Conservation (phyloP, 1,140 invertebrate species). For the Drepana arcuata region DNA sequence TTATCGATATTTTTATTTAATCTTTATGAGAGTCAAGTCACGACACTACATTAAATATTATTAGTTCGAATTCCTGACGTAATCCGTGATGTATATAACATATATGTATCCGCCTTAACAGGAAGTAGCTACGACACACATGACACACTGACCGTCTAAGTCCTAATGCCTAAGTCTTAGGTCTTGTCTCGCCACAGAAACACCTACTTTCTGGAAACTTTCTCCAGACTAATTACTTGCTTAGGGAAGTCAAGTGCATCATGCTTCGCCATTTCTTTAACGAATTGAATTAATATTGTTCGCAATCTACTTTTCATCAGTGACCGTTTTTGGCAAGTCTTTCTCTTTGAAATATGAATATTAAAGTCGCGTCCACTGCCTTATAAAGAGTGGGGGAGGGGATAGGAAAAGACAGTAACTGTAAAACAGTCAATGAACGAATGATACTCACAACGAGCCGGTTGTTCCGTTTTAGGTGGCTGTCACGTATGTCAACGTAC, state of each 20-base stretch:
- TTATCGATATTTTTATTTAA: too few species aligned
- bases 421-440: conserved; percentile 56
- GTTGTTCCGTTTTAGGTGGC: conserved; percentile 41
- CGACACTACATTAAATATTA: too few species aligned
- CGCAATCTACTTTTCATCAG: conserved; percentile 17
- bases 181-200: conserved; percentile 29
- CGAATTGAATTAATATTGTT: conserved; percentile 2
- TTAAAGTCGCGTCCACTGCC: conserved; percentile 41
- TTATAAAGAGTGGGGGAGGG: conserved; percentile 33
- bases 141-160: conserved; percentile 42
- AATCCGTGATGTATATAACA: too few species aligned
- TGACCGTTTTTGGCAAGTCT: conserved; percentile 15
- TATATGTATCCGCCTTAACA: too few species aligned
- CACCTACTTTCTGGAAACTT: conserved; percentile 21
- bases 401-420: conserved; percentile 49
- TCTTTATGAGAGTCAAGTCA: too few species aligned
- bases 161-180: too few species aligned
- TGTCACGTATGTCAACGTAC: conserved; percentile 45
- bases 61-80: too few species aligned
- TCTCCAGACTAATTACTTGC: not conserved
- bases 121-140: too few species aligned
- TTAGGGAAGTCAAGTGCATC: conserved; percentile 5
- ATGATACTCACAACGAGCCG: conserved; percentile 55
- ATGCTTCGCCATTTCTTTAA: conserved; percentile 1
- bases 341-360: conserved; percentile 48